A percentile compares a stretch with the other conserved stretches of the same genome.
Evolutionary conservation across 2,888 invertebrate species (phyloP).

Genomic region (Fragum whitleyi): DNA sequence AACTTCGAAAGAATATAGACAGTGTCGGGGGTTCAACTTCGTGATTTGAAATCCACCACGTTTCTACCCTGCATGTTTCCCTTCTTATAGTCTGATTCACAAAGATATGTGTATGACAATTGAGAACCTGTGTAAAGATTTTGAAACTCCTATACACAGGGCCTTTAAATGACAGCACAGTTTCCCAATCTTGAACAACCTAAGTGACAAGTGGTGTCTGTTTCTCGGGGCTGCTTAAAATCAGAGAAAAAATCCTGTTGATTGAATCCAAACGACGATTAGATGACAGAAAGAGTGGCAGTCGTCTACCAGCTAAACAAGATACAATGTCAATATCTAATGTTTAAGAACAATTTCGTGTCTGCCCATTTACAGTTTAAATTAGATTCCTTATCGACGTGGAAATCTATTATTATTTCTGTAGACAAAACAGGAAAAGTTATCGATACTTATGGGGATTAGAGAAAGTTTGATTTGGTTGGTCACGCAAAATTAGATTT

Average conservation of each 20-base stretch:
- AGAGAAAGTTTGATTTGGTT: not conserved
- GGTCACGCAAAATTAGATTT: not conserved
- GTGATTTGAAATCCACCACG: no score
- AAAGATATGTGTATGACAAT: no score
- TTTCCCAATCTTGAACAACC: no score
- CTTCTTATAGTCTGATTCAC: no score
- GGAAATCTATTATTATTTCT: not conserved
- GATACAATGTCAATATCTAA: not conserved
- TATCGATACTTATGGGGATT: not conserved
- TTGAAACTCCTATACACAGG: no score
- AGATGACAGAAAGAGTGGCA: not conserved
- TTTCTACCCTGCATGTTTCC: no score
- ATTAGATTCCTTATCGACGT: slow-evolving; percentile 1
- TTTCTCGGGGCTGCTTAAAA: not conserved
- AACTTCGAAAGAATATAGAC: no score
- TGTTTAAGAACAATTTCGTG: not conserved
- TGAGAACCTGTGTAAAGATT: no score
- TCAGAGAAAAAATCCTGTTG: not conserved
- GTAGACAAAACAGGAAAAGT: not conserved
- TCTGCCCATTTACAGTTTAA: not conserved
- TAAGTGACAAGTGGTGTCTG: no score
- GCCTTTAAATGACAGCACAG: no score
- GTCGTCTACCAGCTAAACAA: not conserved
- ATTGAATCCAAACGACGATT: not conserved
- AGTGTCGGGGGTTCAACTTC: no score